Base-by-base conservation (phyloP, 1,140 invertebrate genomes). In the Gyrodactylus bullatarudis region DNA sequence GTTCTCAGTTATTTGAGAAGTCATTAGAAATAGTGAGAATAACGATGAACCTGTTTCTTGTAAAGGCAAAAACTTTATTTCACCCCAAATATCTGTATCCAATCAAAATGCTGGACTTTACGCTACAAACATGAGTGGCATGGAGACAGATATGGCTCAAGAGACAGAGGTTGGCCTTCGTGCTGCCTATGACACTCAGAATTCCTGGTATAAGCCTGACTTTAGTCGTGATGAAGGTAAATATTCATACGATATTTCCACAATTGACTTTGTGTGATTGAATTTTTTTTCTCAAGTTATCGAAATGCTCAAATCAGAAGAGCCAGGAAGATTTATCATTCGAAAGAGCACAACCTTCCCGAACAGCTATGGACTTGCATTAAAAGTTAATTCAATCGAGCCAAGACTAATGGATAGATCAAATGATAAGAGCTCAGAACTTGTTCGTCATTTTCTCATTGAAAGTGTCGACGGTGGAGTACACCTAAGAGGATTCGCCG, bases 391-490 rank as follows among this genome's bases (percentile, higher is more conserved):
- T 8, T 68, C 68, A 2, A 20, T 68, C 23, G n/a, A n/a, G 34
- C 70, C 70, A 71, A 24, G 24, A 71, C 20, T 23, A 1, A 20
- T 23, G 20, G n/a, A 23, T 71, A 71, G 70, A 71, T 23, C 26
- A 26, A 71, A 20, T 71, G 24, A 71, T 1, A 24, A 25, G 8
- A 21, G 24, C 22, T 20, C 20, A 2, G 70, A 71, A 23, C 70
- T 71, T 24, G 24, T 71, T 1, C 70, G 70, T 23, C 70, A 71
- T 26, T 71, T 71, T 26, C 70, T 71, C 8, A 71, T 71, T 25
- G 70, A 71, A 71, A 26, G 21, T 1, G 70, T 71, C 24, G 70
- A 71, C 21, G 21, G 21, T 1, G 70, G 70, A 2, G 70, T 71
- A 1, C 20, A 24, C 8, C 24, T 71, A n/a, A 71, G 24, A 26